A percentile compares a stretch with the other conserved stretches of the same genome.
Conservation (phyloP, 2,113 vertebrate species). For the Microcebus tavaratra region DNA sequence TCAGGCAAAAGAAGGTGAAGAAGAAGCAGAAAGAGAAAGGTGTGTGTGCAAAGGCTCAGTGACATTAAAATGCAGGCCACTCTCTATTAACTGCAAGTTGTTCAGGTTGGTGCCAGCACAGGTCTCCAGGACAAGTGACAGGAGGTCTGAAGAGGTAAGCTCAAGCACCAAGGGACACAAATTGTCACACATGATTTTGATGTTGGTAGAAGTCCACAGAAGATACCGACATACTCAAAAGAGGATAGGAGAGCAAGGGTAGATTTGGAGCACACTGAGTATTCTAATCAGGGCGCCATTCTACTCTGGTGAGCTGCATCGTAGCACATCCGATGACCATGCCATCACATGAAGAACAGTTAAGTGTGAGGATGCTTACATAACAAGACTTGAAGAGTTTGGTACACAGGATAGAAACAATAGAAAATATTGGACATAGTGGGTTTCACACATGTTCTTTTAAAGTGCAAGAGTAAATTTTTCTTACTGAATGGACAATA, state of each 20-base stretch:
- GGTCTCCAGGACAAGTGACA: neutral
- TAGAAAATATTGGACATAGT: neutral
- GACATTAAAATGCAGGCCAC: slow-evolving; percentile 10
- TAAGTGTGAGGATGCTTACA: neutral
- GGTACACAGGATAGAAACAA: neutral
- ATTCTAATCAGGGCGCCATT: neutral
- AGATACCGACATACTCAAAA: neutral
- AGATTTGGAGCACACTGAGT: neutral
- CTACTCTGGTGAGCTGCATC: neutral
- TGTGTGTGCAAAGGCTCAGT: neutral
- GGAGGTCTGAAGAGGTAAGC: neutral
- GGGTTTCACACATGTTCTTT: neutral
- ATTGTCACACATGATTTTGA: neutral
- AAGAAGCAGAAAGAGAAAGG: slow-evolving; percentile 31
- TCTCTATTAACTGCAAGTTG: neutral
- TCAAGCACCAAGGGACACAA: neutral
- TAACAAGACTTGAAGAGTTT: neutral
- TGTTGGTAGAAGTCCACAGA: neutral
- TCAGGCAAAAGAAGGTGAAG: slow-evolving; percentile 62
- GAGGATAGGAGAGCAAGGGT: neutral
- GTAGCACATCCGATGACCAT: neutral
- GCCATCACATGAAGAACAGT: neutral
- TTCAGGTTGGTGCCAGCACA: neutral
- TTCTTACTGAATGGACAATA: neutral
- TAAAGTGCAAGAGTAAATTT: neutral